These are phyloP conservation scores for Psylliodes chrysocephalus DNA, from an alignment of 2,888 invertebrate species.

Conservation along the genomic window DNA sequence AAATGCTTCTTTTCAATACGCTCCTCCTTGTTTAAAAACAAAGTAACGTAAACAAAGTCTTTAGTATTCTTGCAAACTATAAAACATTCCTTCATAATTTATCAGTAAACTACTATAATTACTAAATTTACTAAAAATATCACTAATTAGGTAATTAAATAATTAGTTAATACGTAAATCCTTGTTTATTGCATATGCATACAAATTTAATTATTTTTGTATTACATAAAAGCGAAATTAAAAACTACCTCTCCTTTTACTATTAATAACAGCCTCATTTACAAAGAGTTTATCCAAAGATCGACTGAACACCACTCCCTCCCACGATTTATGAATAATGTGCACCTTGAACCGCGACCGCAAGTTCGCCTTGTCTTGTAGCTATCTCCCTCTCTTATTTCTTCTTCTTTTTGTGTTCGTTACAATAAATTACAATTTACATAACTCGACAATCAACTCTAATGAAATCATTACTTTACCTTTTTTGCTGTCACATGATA, in stretches of 20 bases:
- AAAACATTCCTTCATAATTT: too few species aligned
- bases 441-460: constrained; percentile 38
- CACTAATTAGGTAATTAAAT: too few species aligned
- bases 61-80: too few species aligned
- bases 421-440: constrained; percentile 41
- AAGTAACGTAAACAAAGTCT: too few species aligned
- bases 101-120: too few species aligned
- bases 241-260: neutral
- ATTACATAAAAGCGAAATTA: too few species aligned
- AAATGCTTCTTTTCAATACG: too few species aligned
- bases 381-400: constrained; percentile 1
- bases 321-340: constrained; percentile 25
- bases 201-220: too few species aligned
- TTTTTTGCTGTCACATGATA: constrained; percentile 12
- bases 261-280: neutral
- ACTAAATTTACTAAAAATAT: too few species aligned
- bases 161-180: too few species aligned
- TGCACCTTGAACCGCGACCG: constrained; percentile 16
- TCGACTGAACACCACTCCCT: constrained; percentile 12
- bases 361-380: constrained; percentile 10
- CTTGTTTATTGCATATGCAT: too few species aligned
- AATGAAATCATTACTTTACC: constrained; percentile 35
- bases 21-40: too few species aligned
- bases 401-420: constrained; percentile 21
- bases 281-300: neutral